Evolutionary conservation across 2,797 vertebrate genomes (phyloP).

Genomic region (Strix occidentalis): DNA sequence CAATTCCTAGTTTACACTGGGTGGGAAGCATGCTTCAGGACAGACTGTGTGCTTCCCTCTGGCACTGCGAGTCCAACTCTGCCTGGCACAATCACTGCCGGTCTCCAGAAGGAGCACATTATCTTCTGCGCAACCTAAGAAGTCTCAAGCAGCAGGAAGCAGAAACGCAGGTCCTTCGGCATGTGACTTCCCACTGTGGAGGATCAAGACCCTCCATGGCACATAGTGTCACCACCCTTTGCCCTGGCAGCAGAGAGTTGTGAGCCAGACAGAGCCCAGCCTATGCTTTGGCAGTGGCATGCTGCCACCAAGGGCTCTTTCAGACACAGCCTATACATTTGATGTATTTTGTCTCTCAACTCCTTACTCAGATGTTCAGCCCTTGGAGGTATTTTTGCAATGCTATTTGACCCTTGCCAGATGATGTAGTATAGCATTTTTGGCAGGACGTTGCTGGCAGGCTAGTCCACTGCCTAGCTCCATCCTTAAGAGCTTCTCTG

Average conservation of each 20-base stretch:
- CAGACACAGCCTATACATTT: not conserved
- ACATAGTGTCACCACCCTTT: not conserved
- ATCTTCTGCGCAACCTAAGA: not conserved
- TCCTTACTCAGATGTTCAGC: not conserved
- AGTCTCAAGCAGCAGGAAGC: not conserved
- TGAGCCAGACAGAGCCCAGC: not conserved
- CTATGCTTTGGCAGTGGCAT: not conserved
- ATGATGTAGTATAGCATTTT: not conserved
- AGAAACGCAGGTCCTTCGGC: not conserved
- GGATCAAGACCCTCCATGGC: not conserved
- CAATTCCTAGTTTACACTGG: not conserved
- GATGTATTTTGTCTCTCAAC: not conserved
- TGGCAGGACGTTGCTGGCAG: not conserved
- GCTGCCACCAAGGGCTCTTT: not conserved
- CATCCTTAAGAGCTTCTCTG: not conserved
- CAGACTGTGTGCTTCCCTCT: not conserved
- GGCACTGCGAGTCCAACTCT: not conserved
- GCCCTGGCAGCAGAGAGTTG: not conserved
- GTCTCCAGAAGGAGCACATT: not conserved
- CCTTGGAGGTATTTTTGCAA: not conserved
- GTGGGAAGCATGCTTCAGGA: not conserved
- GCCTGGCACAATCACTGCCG: accelerated
- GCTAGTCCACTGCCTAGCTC: not conserved
- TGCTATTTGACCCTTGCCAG: not conserved
- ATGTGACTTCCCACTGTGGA: not conserved